Base-by-base conservation (phyloP, 2,797 vertebrate genomes). In the Nyctalus aviator region DNA sequence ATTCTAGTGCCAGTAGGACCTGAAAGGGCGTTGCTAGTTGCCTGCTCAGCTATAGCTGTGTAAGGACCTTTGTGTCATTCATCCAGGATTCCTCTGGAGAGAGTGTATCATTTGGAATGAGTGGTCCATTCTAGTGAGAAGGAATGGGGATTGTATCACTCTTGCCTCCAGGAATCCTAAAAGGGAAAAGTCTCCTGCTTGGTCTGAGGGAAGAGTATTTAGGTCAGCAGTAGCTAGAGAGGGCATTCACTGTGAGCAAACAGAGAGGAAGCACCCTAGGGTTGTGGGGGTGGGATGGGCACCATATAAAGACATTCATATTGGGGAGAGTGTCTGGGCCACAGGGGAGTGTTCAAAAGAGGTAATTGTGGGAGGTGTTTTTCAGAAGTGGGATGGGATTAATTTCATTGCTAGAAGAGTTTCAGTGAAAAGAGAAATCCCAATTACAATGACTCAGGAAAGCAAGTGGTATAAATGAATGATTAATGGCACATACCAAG, bases 81-180 rank as follows among this genome's bases (percentile, higher is more conserved):
- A 41, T 69, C 15, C 35, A 68, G 84, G 76, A 83, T 73, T 75
- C 48, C 90, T 79, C 1, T 78, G 64, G 77, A 55, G 68, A 91
- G 86, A 90, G 37, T 83, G 76, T 53, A 46, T 68, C 71, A 41
- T 82, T 91, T 91, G 71, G 68, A 93, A 17, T 76, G 50, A 14
- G 75, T 21, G 41, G 46, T 90, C n/a, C 35, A 25, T 77, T 91
- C 55, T 81, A 69, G 41, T 86, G 75, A 82, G 18, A 72, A 48
- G 35, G 78, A 30, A 18, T 37, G 37, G 35, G 30, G 27, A 44
- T 90, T 78, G 25, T 81, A 66, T 68, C 37, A 69, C 35, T 87
- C 30, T 14, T 91, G 10, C 7, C 17, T 66, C 30, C 21, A 90
- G n/a, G 12, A 90, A 0, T 78, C 68, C 23, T 62, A 13, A 77